A percentile compares a stretch with the other conserved stretches of the same genome.
Conservation (phyloP, 1,140 invertebrate species). For the Dysdera silvatica region DNA sequence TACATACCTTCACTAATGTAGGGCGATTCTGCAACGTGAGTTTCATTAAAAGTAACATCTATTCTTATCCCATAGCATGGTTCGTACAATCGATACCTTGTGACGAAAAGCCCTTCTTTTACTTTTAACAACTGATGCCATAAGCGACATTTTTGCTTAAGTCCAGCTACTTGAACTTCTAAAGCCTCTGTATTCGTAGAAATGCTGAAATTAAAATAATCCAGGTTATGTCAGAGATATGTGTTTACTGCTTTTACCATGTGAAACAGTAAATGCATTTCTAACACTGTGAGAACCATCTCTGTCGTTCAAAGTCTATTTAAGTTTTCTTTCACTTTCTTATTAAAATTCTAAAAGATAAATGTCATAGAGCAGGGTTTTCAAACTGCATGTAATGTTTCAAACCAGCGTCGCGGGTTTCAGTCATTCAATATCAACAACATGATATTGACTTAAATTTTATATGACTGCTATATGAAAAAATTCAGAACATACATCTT, state of each 20-base stretch:
- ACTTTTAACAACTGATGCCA: constrained; percentile 70
- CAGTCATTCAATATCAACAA: no score
- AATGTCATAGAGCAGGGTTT: no score
- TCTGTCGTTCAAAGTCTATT: background rate
- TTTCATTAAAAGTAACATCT: constrained; percentile 57
- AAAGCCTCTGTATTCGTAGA: background rate
- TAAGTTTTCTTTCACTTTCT: no score
- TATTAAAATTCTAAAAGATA: no score
- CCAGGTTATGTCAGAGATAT: background rate
- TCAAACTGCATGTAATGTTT: no score
- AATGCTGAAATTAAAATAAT: constrained; percentile 13
- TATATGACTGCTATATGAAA: no score
- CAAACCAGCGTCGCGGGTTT: no score
- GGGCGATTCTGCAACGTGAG: constrained; percentile 59
- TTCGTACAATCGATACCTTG: constrained; percentile 71
- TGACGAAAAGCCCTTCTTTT: constrained; percentile 75
- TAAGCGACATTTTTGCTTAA: constrained; percentile 51
- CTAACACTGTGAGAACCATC: background rate
- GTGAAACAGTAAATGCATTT: background rate
- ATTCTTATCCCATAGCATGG: constrained; percentile 64
- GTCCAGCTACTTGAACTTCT: constrained; percentile 1
- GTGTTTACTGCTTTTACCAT: background rate
- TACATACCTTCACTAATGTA: constrained; percentile 59
- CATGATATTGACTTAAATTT: no score
- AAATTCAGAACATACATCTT: no score